phyloP scores from a whole-genome alignment of 2,888 invertebrate genomes.

The Leuctra nigra region DNA sequence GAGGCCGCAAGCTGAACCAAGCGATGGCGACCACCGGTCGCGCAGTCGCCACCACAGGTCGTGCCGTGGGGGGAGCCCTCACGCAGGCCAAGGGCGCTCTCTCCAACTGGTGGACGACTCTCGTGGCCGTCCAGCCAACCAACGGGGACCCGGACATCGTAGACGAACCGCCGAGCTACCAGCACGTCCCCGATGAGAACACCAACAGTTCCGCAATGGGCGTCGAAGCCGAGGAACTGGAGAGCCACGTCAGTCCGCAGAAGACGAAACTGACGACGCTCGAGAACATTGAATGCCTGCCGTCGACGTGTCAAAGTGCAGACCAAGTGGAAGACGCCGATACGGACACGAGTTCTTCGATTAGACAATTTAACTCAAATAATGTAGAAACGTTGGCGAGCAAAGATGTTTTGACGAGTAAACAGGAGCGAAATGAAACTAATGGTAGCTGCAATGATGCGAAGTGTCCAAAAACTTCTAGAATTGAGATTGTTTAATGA shows the following conservation, averaged over 20 bases:
- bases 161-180: background rate
- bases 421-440: no score
- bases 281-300: conserved; percentile 1
- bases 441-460: no score
- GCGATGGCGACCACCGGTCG: conserved; percentile 87
- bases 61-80: conserved; percentile 74
- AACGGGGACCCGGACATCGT: conserved; percentile 1
- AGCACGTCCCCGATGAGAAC: background rate
- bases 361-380: no score
- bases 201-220: background rate
- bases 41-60: conserved; percentile 74
- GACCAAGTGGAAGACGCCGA: background rate
- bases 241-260: background rate
- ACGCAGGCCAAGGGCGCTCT: conserved; percentile 85
- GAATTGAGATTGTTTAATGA: no score
- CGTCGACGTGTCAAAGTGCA: no score
- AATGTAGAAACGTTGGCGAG: no score
- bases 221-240: background rate
- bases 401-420: no score
- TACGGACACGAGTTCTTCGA: no score
- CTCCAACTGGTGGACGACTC: conserved; percentile 78
- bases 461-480: no score
- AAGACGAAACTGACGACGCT: background rate
- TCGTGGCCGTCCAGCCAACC: conserved; percentile 49
- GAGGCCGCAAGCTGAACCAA: conserved; percentile 87